Percentiles rank a stretch among this genome's conserved stretches.
phyloP scores from a whole-genome alignment of 2,888 invertebrate genomes.

The Chelonus formosanus region DNA sequence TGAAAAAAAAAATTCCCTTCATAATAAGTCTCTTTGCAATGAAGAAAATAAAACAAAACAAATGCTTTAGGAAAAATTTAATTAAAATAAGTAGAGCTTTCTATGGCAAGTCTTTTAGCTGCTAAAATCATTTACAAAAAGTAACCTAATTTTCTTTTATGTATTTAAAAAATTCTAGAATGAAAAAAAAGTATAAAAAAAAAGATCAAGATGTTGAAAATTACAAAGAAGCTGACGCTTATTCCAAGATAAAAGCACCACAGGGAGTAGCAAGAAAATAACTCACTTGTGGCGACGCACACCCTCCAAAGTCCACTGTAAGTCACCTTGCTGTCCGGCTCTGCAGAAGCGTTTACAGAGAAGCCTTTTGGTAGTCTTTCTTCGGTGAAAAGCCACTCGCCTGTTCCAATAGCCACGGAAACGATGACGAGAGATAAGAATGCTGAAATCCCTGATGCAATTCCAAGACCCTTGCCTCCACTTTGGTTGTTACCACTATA shows the following conservation, averaged over 20 bases:
- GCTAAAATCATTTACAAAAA: too few relatives aligned
- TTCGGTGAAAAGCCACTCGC: constrained; percentile 87
- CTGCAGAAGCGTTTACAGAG: constrained; percentile 78
- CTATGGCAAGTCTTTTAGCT: too few relatives aligned
- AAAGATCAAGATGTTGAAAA: neutral
- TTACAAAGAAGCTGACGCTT: neutral
- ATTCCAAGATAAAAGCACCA: constrained; percentile 7
- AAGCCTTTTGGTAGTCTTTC: constrained; percentile 81
- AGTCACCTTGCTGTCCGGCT: constrained; percentile 78
- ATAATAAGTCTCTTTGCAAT: too few relatives aligned
- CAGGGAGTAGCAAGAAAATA: constrained; percentile 13
- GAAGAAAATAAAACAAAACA: too few relatives aligned
- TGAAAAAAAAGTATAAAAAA: neutral
- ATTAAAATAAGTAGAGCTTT: too few relatives aligned
- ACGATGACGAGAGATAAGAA: constrained; percentile 78
- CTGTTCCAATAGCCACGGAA: constrained; percentile 77
- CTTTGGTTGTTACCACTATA: constrained; percentile 47
- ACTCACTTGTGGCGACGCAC: constrained; percentile 83
- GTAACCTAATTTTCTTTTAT: too few relatives aligned
- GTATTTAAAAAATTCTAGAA: neutral
- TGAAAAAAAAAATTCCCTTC: too few relatives aligned
- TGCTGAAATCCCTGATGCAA: constrained; percentile 69
- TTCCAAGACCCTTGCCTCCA: constrained; percentile 46
- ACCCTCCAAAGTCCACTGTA: constrained; percentile 84
- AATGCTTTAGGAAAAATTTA: too few relatives aligned